phyloP scores from a whole-genome alignment of 1,140 invertebrate genomes.

The Vanessa atalanta region DNA sequence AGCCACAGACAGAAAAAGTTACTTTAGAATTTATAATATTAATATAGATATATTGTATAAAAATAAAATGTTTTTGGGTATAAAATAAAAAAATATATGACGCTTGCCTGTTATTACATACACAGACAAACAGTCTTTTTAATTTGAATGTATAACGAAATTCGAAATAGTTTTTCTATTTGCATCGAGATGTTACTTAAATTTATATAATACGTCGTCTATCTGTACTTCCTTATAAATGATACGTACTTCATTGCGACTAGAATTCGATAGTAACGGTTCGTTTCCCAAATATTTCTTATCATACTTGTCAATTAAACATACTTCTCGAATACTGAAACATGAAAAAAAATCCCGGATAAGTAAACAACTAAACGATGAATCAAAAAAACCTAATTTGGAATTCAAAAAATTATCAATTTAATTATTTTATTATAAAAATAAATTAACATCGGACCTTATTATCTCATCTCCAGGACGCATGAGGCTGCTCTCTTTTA shows the following conservation, averaged over 20 bases:
- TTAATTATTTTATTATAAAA: slow-evolving; percentile 35
- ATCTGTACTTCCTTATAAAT: no score
- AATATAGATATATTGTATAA: no score
- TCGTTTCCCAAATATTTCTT: slow-evolving; percentile 63
- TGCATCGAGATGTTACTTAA: no score
- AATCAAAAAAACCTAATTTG: slow-evolving; percentile 31
- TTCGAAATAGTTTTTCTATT: no score
- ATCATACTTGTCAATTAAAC: slow-evolving; percentile 69
- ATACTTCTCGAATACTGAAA: slow-evolving; percentile 72
- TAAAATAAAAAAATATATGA: no score
- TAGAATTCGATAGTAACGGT: slow-evolving; percentile 49
- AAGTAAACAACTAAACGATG: slow-evolving; percentile 39
- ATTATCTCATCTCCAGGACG: slow-evolving; percentile 73
- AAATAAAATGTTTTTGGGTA: no score
- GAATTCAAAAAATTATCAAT: background rate
- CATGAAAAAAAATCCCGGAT: slow-evolving; percentile 42
- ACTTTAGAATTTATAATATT: no score
- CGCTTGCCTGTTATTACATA: no score
- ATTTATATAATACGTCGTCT: no score
- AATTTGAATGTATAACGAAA: no score
- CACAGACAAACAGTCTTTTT: no score
- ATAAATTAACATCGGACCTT: slow-evolving; percentile 72
- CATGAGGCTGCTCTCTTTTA: slow-evolving; percentile 73
- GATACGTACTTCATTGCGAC: slow-evolving; percentile 60
- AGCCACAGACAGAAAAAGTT: no score